phyloP scores from a whole-genome alignment of 1,140 invertebrate species.

The Pseudomyrmex sp. region DNA sequence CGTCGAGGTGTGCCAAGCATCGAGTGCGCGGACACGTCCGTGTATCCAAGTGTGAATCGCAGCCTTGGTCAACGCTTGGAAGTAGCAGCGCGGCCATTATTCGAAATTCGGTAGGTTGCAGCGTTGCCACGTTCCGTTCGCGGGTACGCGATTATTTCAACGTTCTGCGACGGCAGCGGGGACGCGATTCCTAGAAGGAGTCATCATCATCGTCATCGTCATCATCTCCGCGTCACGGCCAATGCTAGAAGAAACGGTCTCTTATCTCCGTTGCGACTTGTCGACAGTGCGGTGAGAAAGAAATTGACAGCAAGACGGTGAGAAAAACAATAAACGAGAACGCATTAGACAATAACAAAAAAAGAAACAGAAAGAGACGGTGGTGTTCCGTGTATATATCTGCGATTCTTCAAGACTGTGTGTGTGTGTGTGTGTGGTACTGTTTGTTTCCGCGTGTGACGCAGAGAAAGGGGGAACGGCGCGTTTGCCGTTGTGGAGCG shows the following conservation, averaged over 20 bases:
- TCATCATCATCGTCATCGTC: slow-evolving; percentile 23
- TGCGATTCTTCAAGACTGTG: background rate
- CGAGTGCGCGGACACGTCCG: no score
- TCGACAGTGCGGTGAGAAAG: background rate
- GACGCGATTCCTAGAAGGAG: slow-evolving; percentile 66
- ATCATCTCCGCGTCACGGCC: slow-evolving; percentile 54
- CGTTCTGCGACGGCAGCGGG: slow-evolving; percentile 41
- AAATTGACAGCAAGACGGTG: background rate
- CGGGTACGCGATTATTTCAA: slow-evolving; percentile 66
- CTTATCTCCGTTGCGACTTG: background rate
- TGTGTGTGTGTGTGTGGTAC: background rate
- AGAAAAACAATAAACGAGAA: background rate
- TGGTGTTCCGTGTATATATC: background rate
- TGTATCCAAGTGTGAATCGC: background rate
- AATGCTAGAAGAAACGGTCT: slow-evolving; percentile 2
- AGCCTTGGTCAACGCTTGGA: slow-evolving; percentile 25
- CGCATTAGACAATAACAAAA: background rate
- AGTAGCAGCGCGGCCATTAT: slow-evolving; percentile 69
- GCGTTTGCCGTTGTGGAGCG: slow-evolving; percentile 52
- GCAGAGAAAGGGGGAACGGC: slow-evolving; percentile 9
- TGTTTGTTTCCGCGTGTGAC: slow-evolving; percentile 12
- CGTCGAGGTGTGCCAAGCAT: background rate
- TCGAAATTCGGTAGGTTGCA: slow-evolving; percentile 73
- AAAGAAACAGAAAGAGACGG: slow-evolving; percentile 26
- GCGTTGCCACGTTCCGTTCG: slow-evolving; percentile 62